Base-by-base conservation (phyloP, 2,113 vertebrate species). In the Corynorhinus townsendii region DNA sequence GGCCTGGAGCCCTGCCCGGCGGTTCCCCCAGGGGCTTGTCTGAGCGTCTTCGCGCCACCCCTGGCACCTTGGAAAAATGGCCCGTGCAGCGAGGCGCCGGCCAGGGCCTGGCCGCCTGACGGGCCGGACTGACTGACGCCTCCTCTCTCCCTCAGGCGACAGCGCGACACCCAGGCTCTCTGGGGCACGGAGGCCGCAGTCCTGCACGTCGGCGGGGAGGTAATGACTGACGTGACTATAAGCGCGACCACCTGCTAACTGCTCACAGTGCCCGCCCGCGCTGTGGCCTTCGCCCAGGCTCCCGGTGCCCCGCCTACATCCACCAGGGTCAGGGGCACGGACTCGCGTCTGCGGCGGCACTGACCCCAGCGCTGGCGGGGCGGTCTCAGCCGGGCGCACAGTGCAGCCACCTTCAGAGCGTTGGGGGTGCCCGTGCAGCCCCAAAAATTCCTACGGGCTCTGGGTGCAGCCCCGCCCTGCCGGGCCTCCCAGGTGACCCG, bases 171-270 rank as follows among this genome's bases (percentile, higher is more conserved):
- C 97, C 1, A 98, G 96, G 96, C 94, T 95, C 73, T 54, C 96
- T 4, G 96, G 97, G 49, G 98, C 98, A 40, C 98, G 98, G 95
- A 97, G 96, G 82, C 95, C 98, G 26, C 82, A 97, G 28, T 98
- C 98, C 1, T 89, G 95, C 73, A 92, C 97, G n/a, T 97, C 97
- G 0, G 68, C 96, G 95, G 98, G 98, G 86, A 98, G 99, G 99
- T 99, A 98, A 87, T 5, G 6, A 11, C 1, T 17, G 0, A 0
- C 15, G 0, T 11, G 11, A 4, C 3, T 10, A 0, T 14, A 3
- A 15, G 33, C 33, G 4, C 33, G 9, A 0, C 1, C n/a, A 0
- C 30, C 86, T 6, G 7, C 35, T 16, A 0, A 2, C 43, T 14
- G 24, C 89, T 8, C 12, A 16, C 4, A 28, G 66, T 0, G 30